These are phyloP conservation scores for Petroica traversi DNA, from an alignment of 2,113 vertebrate genomes.

Conservation along the genomic window DNA sequence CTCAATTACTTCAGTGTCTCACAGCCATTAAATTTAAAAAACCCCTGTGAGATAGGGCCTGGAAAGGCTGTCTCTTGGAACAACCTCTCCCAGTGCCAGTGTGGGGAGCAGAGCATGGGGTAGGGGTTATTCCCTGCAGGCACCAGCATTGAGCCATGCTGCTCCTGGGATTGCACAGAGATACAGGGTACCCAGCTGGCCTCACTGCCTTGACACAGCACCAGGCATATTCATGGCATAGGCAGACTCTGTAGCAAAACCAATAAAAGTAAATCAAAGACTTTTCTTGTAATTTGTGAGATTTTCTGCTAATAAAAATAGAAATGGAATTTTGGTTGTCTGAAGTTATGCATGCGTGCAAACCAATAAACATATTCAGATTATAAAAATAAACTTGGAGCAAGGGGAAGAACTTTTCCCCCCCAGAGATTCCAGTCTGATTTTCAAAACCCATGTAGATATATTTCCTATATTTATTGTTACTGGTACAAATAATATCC, in stretches of 20 bases:
- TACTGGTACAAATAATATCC: neutral
- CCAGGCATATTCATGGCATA: neutral
- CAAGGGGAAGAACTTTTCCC: neutral
- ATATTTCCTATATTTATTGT: neutral
- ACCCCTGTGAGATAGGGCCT: neutral
- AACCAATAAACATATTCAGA: neutral
- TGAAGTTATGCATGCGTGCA: neutral
- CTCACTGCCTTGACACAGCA: neutral
- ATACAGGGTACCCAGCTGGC: too few relatives aligned
- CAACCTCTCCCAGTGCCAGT: neutral
- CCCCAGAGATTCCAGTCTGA: neutral
- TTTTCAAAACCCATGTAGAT: neutral
- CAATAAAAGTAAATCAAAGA: neutral
- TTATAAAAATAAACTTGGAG: neutral
- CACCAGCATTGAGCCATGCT: fast-evolving
- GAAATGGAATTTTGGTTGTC: neutral
- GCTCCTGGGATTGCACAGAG: neutral
- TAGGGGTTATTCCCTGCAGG: neutral
- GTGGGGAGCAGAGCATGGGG: fast-evolving
- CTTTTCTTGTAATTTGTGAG: neutral
- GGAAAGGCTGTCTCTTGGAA: neutral
- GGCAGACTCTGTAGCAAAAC: neutral
- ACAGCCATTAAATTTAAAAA: neutral
- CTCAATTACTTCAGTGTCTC: neutral
- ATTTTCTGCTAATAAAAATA: neutral